Percentiles rank a stretch among this genome's conserved stretches.
phyloP scores from a whole-genome alignment of 1,140 invertebrate genomes.

The Akabosia matsudoensis region DNA sequence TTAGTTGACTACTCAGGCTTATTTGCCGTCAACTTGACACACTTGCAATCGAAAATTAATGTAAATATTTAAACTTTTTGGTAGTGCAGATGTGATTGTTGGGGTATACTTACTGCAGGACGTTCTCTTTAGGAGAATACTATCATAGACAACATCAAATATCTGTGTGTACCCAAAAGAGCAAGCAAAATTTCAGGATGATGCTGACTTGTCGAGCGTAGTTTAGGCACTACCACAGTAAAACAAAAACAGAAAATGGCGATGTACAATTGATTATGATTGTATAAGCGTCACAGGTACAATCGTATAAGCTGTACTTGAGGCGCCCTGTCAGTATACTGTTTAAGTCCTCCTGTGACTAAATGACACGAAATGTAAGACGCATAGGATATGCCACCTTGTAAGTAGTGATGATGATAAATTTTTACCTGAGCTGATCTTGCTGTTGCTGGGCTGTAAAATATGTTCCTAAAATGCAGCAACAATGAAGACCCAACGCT shows the following conservation, averaged over 20 bases:
- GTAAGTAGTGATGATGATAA: background rate
- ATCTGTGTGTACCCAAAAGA: too few relatives aligned
- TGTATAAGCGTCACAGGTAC: too few relatives aligned
- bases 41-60: background rate
- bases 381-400: background rate
- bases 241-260: background rate
- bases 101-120: background rate
- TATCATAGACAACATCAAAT: too few relatives aligned
- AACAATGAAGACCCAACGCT: too few relatives aligned
- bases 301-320: too few relatives aligned
- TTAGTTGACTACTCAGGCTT: background rate
- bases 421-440: background rate
- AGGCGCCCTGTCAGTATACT: too few relatives aligned
- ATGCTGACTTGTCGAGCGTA: background rate
- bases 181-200: background rate
- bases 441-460: background rate
- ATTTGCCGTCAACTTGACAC: background rate
- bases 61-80: background rate
- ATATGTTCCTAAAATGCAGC: background rate
- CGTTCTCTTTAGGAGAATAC: background rate
- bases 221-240: background rate
- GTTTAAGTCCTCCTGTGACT: too few relatives aligned
- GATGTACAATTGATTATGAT: too few relatives aligned
- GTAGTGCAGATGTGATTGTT: background rate
- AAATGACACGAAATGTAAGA: background rate